These are phyloP conservation scores for Esox lucius DNA, from an alignment of 2,797 vertebrate species.

Conservation along the genomic window DNA sequence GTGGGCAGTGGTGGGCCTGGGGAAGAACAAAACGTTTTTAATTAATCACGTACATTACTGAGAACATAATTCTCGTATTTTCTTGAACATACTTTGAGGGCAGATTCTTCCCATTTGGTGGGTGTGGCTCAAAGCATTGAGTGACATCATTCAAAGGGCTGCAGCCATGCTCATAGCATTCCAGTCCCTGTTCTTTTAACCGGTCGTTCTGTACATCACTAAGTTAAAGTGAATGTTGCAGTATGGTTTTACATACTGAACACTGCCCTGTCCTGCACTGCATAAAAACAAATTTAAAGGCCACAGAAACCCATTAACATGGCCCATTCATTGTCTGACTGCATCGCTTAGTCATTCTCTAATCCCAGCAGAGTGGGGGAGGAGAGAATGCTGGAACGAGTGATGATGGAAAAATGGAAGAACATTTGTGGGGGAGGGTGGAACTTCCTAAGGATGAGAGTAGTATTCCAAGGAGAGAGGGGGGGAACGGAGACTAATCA, in stretches of 20 bases:
- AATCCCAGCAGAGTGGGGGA: slow-evolving; percentile 7
- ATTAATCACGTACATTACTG: neutral
- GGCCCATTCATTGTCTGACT: slow-evolving; percentile 25
- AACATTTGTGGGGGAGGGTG: neutral
- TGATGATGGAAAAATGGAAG: neutral
- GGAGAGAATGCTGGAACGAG: neutral
- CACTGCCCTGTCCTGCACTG: neutral
- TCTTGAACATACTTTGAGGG: no score
- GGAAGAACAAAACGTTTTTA: neutral
- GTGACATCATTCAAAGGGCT: no score
- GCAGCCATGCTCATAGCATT: no score
- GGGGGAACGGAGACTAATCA: neutral
- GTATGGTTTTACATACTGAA: neutral
- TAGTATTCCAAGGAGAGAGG: slow-evolving; percentile 2
- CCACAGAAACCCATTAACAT: slow-evolving; percentile 37
- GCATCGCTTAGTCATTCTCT: slow-evolving; percentile 18
- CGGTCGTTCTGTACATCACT: no score
- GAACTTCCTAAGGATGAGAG: neutral
- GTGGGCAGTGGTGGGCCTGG: slow-evolving; percentile 55
- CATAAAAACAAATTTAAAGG: slow-evolving; percentile 36
- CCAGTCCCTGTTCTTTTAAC: no score
- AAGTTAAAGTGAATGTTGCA: slow-evolving; percentile 21
- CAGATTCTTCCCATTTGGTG: no score
- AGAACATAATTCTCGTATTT: neutral
- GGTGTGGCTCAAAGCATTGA: no score